These are phyloP conservation scores for Conus betulinus DNA, from an alignment of 1,140 invertebrate genomes.

Conservation along the genomic window DNA sequence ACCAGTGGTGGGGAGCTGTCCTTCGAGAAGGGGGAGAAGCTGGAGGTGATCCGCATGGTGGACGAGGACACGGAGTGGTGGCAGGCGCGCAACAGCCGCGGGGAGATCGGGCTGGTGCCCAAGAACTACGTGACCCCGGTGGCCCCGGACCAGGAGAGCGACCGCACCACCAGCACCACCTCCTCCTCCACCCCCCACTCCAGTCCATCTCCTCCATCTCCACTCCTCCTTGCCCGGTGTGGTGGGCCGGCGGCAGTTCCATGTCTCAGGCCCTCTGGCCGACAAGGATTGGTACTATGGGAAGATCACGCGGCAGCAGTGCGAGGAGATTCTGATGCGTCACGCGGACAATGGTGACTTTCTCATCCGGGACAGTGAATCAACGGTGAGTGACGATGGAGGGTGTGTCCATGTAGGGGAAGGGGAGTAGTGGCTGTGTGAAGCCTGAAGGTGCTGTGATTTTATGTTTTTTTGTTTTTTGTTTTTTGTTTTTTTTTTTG, in stretches of 20 bases:
- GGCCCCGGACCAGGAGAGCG: constrained; percentile 63
- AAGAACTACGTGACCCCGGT: constrained; percentile 92
- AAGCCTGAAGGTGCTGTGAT: too few species aligned
- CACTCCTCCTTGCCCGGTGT: constrained; percentile 61
- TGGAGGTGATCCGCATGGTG: constrained; percentile 96
- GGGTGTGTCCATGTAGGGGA: too few species aligned
- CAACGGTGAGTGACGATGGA: constrained; percentile 86
- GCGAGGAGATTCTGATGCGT: constrained; percentile 94
- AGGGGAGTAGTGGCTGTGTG: too few species aligned
- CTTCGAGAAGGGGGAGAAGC: constrained; percentile 91
- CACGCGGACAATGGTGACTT: constrained; percentile 98
- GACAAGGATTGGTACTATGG: constrained; percentile 94
- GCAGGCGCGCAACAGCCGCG: constrained; percentile 94
- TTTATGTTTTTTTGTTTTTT: too few species aligned
- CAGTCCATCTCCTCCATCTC: constrained; percentile 73
- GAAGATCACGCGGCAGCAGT: constrained; percentile 93
- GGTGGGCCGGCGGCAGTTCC: constrained; percentile 65
- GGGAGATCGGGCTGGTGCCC: constrained; percentile 93
- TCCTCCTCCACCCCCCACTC: constrained; percentile 71
- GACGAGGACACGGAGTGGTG: constrained; percentile 99
- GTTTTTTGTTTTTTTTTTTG: too few species aligned
- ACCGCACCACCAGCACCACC: constrained; percentile 51
- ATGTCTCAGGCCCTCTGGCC: constrained; percentile 68
- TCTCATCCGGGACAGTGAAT: constrained; percentile 98
- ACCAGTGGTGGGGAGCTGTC: constrained; percentile 95